Evolutionary conservation across 2,888 invertebrate species (phyloP), one percentile per base, ranked within the genome.

Genomic region (Perithous albicinctus): DNA sequence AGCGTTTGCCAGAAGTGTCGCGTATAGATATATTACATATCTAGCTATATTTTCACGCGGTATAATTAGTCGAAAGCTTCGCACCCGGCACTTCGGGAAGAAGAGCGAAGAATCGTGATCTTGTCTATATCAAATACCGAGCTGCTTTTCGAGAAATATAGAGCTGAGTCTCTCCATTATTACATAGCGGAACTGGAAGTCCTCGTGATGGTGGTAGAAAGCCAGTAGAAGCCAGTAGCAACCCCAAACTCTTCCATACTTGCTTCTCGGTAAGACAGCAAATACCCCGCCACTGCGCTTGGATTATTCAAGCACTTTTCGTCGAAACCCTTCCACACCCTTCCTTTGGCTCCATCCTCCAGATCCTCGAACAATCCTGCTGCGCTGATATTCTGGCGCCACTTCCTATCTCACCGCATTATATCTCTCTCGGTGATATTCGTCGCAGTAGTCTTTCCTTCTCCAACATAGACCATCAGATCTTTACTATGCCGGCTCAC

Each of bases 241-340:
- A 38, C n/a, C 29, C n/a, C 54, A 59, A 64, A 66, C n/a, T 56
- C 29, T 66, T 26, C 38, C 23, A 23, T 59, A 67, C 43, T 75
- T 66, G 59, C 23, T 51, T 23, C 74, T 64, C 63, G 48, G n/a
- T 56, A 56, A 76, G 73, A 80, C 59, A 59, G 59, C 43, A 72
- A 80, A 72, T 76, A 77, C 63, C n/a, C 77, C 63, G 78, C 77
- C 80, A 84, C 78, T 72, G 63, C n/a, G n/a, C 76, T 79, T 79
- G 76, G 81, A 77, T 84, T 84, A 84, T 81, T 84, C 80, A 83
- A 78, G 78, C 78, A 84, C 83, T 81, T 81, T 79, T 64, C 46
- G 43, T 48, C 67, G 35, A 67, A 67, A 76, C 59, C 35, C 66
- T 46, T 10, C 29, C 18, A 20, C 23, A 59, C 7, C 41, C 54